These are phyloP conservation scores for Marasmarcha lunaedactyla DNA, from an alignment of 2,888 invertebrate genomes.

Conservation along the genomic window DNA sequence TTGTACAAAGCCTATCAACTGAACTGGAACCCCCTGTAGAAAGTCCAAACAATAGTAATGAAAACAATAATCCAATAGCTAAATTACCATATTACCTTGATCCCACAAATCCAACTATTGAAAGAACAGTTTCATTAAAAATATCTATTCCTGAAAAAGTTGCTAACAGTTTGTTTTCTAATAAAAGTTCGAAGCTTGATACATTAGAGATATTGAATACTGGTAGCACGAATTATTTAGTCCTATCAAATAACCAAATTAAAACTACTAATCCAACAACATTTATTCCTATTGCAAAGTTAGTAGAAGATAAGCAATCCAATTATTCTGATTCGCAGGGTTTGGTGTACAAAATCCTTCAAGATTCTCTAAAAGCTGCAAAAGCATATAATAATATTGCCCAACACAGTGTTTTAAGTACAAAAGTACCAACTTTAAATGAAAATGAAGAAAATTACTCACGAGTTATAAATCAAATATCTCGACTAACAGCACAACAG, in stretches of 20 bases:
- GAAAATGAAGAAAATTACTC: slow-evolving; percentile 36
- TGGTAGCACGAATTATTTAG: slow-evolving; percentile 55
- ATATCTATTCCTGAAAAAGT: slow-evolving; percentile 56
- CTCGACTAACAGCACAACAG: slow-evolving; percentile 51
- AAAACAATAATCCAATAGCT: slow-evolving; percentile 33
- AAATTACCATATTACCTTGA: slow-evolving; percentile 48
- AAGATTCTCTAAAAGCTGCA: slow-evolving; percentile 54
- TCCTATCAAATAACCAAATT: slow-evolving; percentile 35
- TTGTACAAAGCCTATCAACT: slow-evolving; percentile 32
- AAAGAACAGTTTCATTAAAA: slow-evolving; percentile 57
- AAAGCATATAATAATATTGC: slow-evolving; percentile 48
- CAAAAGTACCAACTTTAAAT: slow-evolving; percentile 30
- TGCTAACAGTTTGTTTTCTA: slow-evolving; percentile 48
- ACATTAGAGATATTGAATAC: slow-evolving; percentile 55
- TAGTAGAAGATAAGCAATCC: slow-evolving; percentile 38
- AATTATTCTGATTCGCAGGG: slow-evolving; percentile 63
- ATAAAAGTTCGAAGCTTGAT: slow-evolving; percentile 36
- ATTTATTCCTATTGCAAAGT: slow-evolving; percentile 47
- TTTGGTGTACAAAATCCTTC: slow-evolving; percentile 53
- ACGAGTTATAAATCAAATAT: slow-evolving; percentile 40
- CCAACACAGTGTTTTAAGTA: slow-evolving; percentile 32
- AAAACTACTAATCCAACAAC: slow-evolving; percentile 26
- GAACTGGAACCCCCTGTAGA: slow-evolving; percentile 42
- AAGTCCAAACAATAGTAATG: slow-evolving; percentile 18
- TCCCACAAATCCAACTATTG: slow-evolving; percentile 40